phyloP scores from a whole-genome alignment of 2,797 vertebrate species.

The Danio kyathit region DNA sequence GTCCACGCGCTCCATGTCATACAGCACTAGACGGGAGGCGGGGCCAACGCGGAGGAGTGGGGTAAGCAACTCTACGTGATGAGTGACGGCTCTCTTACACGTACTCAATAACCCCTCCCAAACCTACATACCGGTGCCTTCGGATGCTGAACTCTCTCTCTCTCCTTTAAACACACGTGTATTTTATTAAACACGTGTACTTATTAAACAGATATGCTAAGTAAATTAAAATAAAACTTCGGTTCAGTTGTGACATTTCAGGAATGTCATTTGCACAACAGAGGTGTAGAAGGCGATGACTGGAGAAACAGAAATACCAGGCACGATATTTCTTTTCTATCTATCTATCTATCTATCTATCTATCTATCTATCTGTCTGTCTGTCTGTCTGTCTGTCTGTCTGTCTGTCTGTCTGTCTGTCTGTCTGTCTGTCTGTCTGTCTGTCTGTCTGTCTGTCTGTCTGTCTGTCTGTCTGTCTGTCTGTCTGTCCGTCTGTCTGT shows the following conservation, averaged over 20 bases:
- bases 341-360: background rate
- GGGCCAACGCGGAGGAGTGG: background rate
- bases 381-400: background rate
- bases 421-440: background rate
- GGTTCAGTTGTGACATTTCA: constrained; percentile 2
- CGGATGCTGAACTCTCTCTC: background rate
- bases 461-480: background rate
- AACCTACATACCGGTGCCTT: background rate
- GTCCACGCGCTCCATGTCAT: background rate
- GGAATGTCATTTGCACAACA: constrained; percentile 1
- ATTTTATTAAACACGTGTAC: no score
- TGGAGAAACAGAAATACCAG: constrained; percentile 68
- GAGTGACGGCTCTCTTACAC: constrained; percentile 1
- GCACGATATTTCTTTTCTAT: constrained; percentile 52
- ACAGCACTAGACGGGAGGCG: background rate
- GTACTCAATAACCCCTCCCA: background rate
- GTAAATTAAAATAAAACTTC: background rate
- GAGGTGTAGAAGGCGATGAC: constrained; percentile 63
- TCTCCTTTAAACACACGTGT: no score
- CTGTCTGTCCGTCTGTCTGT: no score
- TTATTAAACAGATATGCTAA: no score
- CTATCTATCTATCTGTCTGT: background rate
- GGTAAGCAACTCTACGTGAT: background rate
- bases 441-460: background rate
- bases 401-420: background rate